Conservation (phyloP, 2,888 invertebrate species). For the Pecten maximus region DNA sequence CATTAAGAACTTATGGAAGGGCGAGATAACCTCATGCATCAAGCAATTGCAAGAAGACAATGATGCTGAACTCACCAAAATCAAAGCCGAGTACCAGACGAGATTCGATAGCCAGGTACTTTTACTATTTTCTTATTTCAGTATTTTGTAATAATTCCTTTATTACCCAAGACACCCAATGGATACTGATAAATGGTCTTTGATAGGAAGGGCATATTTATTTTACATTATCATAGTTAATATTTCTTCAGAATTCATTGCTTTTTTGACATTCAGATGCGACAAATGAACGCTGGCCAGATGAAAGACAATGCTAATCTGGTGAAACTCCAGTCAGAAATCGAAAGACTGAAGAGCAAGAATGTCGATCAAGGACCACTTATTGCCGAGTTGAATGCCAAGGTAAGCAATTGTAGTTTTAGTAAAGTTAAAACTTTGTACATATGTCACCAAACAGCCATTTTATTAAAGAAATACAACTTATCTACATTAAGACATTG, state of each 20-base stretch:
- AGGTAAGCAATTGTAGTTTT: conserved; percentile 64
- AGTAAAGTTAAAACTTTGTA: no score
- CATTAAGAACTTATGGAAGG: conserved; percentile 84
- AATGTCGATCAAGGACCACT: conserved; percentile 57
- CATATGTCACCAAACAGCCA: no score
- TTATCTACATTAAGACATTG: no score
- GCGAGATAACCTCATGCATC: conserved; percentile 83
- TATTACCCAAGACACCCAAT: no score
- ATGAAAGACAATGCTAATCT: conserved; percentile 82
- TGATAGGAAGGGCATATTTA: no score
- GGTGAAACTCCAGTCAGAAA: conserved; percentile 81
- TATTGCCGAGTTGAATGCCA: conserved; percentile 61
- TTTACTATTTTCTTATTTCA: no score
- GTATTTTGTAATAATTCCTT: no score
- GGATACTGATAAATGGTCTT: no score
- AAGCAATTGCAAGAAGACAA: conserved; percentile 83
- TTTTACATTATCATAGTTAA: no score
- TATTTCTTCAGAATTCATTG: background rate
- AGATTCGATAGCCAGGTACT: conserved; percentile 83
- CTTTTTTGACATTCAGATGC: conserved; percentile 74
- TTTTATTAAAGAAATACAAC: no score
- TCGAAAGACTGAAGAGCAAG: conserved; percentile 81
- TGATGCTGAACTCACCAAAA: conserved; percentile 81
- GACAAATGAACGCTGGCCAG: conserved; percentile 82
- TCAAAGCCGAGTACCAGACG: conserved; percentile 82